These are phyloP conservation scores for Brenthis ino DNA, from an alignment of 2,888 invertebrate species.

Conservation along the genomic window DNA sequence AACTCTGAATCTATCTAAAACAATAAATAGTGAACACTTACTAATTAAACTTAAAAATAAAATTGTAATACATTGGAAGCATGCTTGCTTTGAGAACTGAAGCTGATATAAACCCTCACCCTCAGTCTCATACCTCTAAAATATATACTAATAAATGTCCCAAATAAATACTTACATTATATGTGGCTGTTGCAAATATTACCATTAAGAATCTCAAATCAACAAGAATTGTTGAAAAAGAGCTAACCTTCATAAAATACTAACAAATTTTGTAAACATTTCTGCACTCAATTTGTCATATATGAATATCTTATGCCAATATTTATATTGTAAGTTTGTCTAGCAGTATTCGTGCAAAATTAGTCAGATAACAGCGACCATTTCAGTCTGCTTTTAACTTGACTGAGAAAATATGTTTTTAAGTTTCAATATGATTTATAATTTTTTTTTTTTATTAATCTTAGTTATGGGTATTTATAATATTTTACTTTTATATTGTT, in stretches of 20 bases:
- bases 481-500: constrained; percentile 18
- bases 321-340: constrained; percentile 17
- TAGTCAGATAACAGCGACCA: constrained; percentile 10
- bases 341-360: constrained; percentile 21
- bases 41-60: too few relatives aligned
- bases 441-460: constrained; percentile 13
- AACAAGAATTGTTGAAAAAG: neutral
- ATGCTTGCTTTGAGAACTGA: too few relatives aligned
- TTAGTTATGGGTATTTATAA: constrained; percentile 24
- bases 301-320: constrained; percentile 13
- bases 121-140: too few relatives aligned
- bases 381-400: constrained; percentile 17
- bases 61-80: too few relatives aligned
- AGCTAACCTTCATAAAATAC: neutral
- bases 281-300: constrained; percentile 17
- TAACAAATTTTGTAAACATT: constrained; percentile 3
- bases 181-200: too few relatives aligned
- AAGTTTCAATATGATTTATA: constrained; percentile 6
- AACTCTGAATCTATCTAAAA: too few relatives aligned
- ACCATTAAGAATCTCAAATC: too few relatives aligned
- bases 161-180: too few relatives aligned
- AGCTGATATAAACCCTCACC: too few relatives aligned
- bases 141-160: too few relatives aligned
- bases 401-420: constrained; percentile 15
- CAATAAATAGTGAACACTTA: too few relatives aligned